Evolutionary conservation across 2,888 invertebrate genomes (phyloP).

Genomic region (Ophion ellenae): DNA sequence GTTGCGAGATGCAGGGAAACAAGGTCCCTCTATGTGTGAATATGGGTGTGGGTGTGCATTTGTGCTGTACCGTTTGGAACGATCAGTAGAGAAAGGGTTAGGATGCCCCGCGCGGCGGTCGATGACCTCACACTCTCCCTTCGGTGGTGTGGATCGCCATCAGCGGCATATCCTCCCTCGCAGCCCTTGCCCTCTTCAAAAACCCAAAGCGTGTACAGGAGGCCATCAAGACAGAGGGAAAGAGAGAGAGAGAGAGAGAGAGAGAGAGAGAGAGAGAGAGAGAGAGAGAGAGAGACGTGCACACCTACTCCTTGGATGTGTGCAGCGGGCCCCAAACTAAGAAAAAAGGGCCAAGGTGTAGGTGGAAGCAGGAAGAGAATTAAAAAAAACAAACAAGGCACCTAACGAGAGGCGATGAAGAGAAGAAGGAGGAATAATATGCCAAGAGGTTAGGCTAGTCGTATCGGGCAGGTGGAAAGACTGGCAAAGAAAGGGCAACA

Average conservation of each 20-base stretch:
- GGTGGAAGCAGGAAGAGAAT: constrained; percentile 66
- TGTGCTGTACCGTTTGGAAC: constrained; percentile 55
- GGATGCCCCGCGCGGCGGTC: constrained; percentile 63
- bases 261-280: neutral
- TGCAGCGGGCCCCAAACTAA: constrained; percentile 16
- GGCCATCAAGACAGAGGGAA: constrained; percentile 30
- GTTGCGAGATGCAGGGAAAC: constrained; percentile 52
- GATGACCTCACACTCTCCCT: constrained; percentile 67
- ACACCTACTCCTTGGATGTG: neutral
- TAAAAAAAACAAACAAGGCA: constrained; percentile 61
- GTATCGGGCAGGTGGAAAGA: constrained; percentile 77
- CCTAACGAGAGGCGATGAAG: constrained; percentile 46
- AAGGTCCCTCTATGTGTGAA: constrained; percentile 9
- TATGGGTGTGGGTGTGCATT: constrained; percentile 14
- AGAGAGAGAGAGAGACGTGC: neutral
- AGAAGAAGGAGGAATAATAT: constrained; percentile 67
- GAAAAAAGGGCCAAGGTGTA: constrained; percentile 16
- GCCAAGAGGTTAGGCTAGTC: constrained; percentile 68
- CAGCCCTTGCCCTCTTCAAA: constrained; percentile 48
- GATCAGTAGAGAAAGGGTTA: constrained; percentile 68
- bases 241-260: neutral
- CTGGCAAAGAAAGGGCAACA: constrained; percentile 71
- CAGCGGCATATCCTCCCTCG: constrained; percentile 57
- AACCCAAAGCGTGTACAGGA: constrained; percentile 22
- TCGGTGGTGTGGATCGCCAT: constrained; percentile 61